These are phyloP conservation scores for Callorhinus ursinus DNA, from an alignment of 2,113 vertebrate species.

Conservation along the genomic window DNA sequence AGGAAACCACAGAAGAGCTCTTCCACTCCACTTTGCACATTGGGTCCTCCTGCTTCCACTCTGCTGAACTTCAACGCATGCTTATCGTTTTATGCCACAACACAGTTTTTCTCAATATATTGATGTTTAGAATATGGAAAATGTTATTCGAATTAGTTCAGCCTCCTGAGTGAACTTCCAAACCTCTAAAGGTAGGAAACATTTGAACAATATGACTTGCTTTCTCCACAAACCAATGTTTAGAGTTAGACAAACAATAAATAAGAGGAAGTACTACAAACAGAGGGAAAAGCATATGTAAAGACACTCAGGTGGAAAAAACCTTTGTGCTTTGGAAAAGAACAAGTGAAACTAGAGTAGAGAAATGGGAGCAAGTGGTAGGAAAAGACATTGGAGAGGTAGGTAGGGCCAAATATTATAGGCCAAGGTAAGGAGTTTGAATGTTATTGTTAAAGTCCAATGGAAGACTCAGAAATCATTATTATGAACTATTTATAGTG, in stretches of 20 bases:
- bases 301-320: background rate
- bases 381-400: background rate
- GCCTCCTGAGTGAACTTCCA: background rate
- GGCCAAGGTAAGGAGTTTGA: background rate
- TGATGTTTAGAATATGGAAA: background rate
- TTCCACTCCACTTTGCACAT: background rate
- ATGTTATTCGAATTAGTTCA: background rate
- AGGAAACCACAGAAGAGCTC: background rate
- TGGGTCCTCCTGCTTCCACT: background rate
- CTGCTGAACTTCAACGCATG: background rate
- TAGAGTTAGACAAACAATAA: background rate
- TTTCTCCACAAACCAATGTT: background rate
- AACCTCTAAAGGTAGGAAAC: background rate
- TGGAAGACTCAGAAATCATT: background rate
- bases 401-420: background rate
- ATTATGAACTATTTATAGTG: background rate
- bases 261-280: background rate
- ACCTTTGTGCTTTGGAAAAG: background rate
- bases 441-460: background rate
- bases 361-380: background rate
- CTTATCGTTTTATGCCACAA: background rate
- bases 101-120: background rate
- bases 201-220: conserved; percentile 22
- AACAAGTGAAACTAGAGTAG: background rate
- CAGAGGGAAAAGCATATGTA: background rate